Base-by-base conservation (phyloP, 2,113 vertebrate species). In the Onychostruthus taczanowskii region DNA sequence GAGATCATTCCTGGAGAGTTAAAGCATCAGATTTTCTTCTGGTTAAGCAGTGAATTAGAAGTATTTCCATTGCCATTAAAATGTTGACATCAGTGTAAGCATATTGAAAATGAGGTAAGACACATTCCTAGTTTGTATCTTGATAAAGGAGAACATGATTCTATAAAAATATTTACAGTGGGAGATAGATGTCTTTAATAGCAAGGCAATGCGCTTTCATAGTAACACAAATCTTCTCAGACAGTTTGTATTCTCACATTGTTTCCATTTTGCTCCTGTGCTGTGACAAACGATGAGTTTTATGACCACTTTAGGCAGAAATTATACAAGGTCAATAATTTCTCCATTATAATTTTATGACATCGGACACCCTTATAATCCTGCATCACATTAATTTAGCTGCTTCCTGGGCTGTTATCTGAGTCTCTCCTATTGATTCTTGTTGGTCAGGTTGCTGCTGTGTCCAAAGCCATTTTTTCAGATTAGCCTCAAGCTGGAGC, bases 401-500 rank as follows among this genome's bases (percentile, higher is more conserved):
- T 81, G 23, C 70, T 92, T 90, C 39, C 72, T 67, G 31, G n/a
- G 37, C n/a, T 2, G 2, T 83, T 94, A 23, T 61, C 26, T 49
- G 27, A 77, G 21, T 63, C 50, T 62, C 30, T 39, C 16, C 33
- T 59, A 18, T 44, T 47, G 79, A 55, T 74, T 70, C 37, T 61
- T 92, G 21, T 74, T 88, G 67, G 27, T 37, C 66, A 83, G 63
- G 69, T 77, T 88, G 50, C 69, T 91, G 37, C 37, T 84, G 47
- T 78, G 72, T 78, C 56, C 79, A 95, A 89, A 93, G 9, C 21
- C 15, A 35, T 80, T 94, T 92, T 94, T 95, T 81, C 44, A 84
- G 59, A 63, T 90, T 78, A 90, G 21, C 21, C 22, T 90, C 76
- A 84, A 86, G 24, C 64, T 96, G 91, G 80, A 81, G 64, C 64